Base-by-base conservation (phyloP, 2,888 invertebrate species). In the Lasius platythorax region DNA sequence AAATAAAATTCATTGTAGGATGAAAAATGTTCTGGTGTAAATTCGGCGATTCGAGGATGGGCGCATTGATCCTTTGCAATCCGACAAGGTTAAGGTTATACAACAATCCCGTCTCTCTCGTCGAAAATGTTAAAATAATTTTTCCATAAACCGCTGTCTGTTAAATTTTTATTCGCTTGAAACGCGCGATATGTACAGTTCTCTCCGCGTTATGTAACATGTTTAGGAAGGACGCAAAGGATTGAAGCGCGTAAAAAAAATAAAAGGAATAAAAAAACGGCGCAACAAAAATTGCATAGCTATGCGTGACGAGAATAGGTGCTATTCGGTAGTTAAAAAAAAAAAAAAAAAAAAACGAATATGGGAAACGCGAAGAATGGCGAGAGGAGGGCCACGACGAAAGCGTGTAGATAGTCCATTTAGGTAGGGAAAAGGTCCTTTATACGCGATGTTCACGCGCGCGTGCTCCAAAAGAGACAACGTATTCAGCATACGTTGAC, bases 341-440 rank as follows among this genome's bases (percentile, higher is more conserved):
- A 23, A 23, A 23, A n/a, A 85, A 67, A 81, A 72, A 67, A 81
- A 61, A 61, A 56, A 15, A 53, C 46, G 37, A 66, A 53, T 53
- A 50, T 28, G n/a, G 83, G 68, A 30, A 64, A 83, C 58, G 82
- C 28, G 37, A 76, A 46, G 56, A 30, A 83, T 53, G 72, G 82
- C 70, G 72, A 46, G 73, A 40, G 58, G 56, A 84, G 15, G 78
- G 63, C 33, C 75, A 76, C 66, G 61, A 64, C 53, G 53, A 75
- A 82, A 85, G 70, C 73, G 84, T 88, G 89, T 93, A 93, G 92
- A 90, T 93, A 93, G 88, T 90, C 85, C 84, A 87, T 88, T 90
- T 92, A 92, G 91, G 86, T 92, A 93, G 92, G 73, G 70, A 87
- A 92, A 91, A 91, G 79, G n/a, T 91, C 91, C 91, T 92, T 91